These are phyloP conservation scores for Catostomus latipinnis DNA, from an alignment of 2,797 vertebrate species.

Conservation along the genomic window DNA sequence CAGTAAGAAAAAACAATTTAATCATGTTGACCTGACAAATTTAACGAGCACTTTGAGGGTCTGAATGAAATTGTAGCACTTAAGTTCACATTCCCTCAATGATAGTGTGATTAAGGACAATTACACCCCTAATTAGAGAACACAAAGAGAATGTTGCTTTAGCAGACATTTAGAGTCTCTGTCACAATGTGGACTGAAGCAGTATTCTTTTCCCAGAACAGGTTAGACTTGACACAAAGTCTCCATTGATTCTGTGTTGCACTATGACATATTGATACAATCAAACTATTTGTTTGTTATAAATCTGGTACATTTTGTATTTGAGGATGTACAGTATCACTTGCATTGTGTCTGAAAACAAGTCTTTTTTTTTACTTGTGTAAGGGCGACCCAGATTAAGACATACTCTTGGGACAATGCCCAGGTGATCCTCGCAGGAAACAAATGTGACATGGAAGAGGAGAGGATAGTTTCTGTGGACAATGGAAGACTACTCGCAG, in stretches of 20 bases:
- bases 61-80: background rate
- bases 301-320: slow-evolving; percentile 19
- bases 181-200: background rate
- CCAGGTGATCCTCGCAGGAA: slow-evolving; percentile 95
- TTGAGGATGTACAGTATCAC: background rate
- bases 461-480: slow-evolving; percentile 92
- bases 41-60: background rate
- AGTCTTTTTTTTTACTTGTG: slow-evolving; percentile 23
- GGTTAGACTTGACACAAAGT: background rate
- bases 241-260: background rate
- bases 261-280: slow-evolving; percentile 19
- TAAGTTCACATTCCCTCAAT: background rate
- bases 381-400: slow-evolving; percentile 98
- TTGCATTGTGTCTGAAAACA: background rate
- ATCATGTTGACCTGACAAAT: background rate
- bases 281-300: background rate
- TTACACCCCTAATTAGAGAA: background rate
- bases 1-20: background rate
- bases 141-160: background rate
- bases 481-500: slow-evolving; percentile 90
- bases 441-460: slow-evolving; percentile 98
- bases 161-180: background rate
- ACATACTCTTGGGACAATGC: slow-evolving; percentile 98
- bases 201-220: background rate
- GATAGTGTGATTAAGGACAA: background rate